A percentile compares a stretch with the other conserved stretches of the same genome.
phyloP scores from a whole-genome alignment of 2,888 invertebrate genomes.

The Hirudinaria manillensis region DNA sequence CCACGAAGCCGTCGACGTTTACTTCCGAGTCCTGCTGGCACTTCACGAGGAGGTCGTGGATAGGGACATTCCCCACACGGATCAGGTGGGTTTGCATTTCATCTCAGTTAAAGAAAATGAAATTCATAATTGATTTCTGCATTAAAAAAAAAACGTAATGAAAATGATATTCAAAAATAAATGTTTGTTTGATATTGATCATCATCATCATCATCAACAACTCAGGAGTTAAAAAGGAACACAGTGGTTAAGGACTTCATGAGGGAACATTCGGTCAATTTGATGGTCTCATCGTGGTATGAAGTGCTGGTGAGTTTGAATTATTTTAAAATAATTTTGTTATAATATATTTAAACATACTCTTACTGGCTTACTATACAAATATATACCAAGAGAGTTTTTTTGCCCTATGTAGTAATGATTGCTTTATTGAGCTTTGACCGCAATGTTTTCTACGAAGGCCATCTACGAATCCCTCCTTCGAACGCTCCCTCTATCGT shows the following conservation, averaged over 20 bases:
- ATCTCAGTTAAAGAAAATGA: neutral
- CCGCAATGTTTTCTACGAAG: neutral
- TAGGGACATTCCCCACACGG: conserved; percentile 52
- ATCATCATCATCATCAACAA: no score
- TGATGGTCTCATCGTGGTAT: conserved; percentile 59
- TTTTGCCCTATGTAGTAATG: no score
- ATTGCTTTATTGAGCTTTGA: no score
- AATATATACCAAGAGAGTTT: no score
- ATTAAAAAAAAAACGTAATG: neutral
- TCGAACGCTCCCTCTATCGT: neutral
- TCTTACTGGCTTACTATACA: neutral
- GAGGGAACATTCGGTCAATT: conserved; percentile 58
- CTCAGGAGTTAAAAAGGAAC: conserved; percentile 56
- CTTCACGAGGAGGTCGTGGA: conserved; percentile 60
- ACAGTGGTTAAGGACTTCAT: conserved; percentile 59
- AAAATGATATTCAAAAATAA: neutral
- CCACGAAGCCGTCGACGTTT: conserved; percentile 52
- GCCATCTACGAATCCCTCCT: conserved; percentile 9
- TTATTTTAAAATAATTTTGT: neutral
- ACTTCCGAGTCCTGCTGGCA: conserved; percentile 57
- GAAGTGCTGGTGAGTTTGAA: conserved; percentile 56
- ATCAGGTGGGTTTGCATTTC: conserved; percentile 30
- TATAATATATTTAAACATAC: neutral
- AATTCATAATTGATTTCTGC: neutral
- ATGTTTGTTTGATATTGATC: neutral